Conservation (phyloP, 2,797 vertebrate species). For the Botia kubotai region DNA sequence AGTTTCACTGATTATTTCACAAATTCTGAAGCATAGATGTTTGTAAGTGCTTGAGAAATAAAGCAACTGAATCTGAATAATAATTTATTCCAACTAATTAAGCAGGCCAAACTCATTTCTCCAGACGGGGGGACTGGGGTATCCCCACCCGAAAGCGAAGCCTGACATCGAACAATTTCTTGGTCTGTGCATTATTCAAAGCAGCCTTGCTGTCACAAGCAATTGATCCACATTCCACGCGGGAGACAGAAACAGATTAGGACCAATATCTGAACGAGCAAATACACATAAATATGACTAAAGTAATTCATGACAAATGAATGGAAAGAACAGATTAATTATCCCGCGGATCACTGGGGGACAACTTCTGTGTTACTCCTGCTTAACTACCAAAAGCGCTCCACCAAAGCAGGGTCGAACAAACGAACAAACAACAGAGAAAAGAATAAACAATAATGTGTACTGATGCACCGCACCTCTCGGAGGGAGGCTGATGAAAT, state of each 20-base stretch:
- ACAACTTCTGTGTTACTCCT: constrained; percentile 31
- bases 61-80: constrained; percentile 31
- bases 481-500: constrained; percentile 59
- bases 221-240: constrained; percentile 55
- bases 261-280: constrained; percentile 46
- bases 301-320: constrained; percentile 60
- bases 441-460: constrained; percentile 49
- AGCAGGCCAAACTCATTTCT: constrained; percentile 16
- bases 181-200: constrained; percentile 26
- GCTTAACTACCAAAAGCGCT: constrained; percentile 49
- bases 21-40: neutral
- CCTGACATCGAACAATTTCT: constrained; percentile 16
- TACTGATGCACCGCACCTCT: constrained; percentile 36
- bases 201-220: constrained; percentile 31
- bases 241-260: constrained; percentile 53
- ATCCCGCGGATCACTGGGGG: constrained; percentile 48
- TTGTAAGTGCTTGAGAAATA: neutral
- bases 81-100: constrained; percentile 27
- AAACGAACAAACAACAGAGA: constrained; percentile 54
- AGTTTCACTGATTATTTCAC: neutral
- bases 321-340: constrained; percentile 62
- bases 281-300: constrained; percentile 54
- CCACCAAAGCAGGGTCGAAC: constrained; percentile 48
- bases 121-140: neutral
- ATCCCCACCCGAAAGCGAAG: neutral